phyloP scores from a whole-genome alignment of 2,113 vertebrate genomes.

The Potamarius usumacintae region DNA sequence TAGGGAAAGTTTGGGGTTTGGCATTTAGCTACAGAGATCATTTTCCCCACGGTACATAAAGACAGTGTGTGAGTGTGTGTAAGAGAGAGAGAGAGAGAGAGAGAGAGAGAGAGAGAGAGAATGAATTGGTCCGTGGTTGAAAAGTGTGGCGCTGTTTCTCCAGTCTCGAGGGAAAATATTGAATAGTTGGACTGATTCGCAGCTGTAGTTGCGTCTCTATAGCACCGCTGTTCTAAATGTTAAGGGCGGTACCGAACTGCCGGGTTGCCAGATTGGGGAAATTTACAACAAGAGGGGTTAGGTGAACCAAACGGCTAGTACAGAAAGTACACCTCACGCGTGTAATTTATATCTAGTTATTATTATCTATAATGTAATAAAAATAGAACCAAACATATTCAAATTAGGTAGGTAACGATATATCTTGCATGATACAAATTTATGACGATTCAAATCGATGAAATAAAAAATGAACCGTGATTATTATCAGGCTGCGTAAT shows the following conservation, averaged over 20 bases:
- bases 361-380: background rate
- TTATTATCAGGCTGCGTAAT: too few species aligned
- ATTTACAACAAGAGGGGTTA: fast-evolving
- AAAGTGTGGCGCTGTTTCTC: constrained; percentile 33
- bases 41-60: background rate
- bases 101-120: background rate
- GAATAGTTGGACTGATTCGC: constrained; percentile 44
- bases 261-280: constrained; percentile 16
- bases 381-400: background rate
- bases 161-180: constrained; percentile 42
- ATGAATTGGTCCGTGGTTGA: background rate
- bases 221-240: constrained; percentile 45
- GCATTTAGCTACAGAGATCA: background rate
- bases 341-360: background rate
- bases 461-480: too few species aligned
- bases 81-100: background rate
- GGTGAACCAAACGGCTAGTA: background rate
- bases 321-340: background rate
- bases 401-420: too few species aligned
- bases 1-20: background rate
- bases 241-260: constrained; percentile 11
- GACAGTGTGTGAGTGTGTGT: background rate
- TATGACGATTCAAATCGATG: too few species aligned
- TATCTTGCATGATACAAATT: too few species aligned
- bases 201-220: constrained; percentile 46